Evolutionary conservation across 64 coral and sea anemone species (phyloP).

Genomic region (Hydrozoanthus tunicans): DNA sequence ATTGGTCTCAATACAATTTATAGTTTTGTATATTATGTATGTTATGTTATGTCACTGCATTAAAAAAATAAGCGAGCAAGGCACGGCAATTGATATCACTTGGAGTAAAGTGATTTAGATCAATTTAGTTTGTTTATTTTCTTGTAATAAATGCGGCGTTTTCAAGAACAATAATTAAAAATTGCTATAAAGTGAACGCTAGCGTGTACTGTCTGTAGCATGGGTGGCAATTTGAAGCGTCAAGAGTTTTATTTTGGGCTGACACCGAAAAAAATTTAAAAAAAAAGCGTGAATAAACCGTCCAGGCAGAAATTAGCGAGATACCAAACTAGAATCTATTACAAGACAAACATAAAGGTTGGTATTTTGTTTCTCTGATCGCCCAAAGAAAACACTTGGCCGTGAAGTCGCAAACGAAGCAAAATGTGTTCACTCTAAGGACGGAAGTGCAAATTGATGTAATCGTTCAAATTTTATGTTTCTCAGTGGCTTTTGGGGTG

Average conservation of each 20-base stretch:
- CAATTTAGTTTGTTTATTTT: not conserved
- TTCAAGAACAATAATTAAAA: not conserved
- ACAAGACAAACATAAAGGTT: not conserved
- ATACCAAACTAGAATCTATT: not conserved
- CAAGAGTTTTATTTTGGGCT: not conserved
- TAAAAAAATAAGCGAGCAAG: not conserved
- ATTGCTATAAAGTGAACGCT: not conserved
- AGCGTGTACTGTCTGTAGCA: not conserved
- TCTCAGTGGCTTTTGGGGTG: no score
- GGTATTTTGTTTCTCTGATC: not conserved
- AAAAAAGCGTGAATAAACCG: not conserved
- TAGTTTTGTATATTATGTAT: not conserved
- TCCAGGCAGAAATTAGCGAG: no score
- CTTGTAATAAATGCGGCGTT: not conserved
- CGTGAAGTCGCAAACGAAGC: not conserved
- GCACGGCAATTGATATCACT: not conserved
- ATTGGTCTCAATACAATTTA: no score
- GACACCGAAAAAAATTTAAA: not conserved
- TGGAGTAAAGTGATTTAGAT: not conserved
- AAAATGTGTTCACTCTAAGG: not conserved
- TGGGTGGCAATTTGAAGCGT: not conserved
- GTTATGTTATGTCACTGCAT: not conserved
- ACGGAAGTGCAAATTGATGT: no score
- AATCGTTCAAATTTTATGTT: no score
- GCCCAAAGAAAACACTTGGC: not conserved